Base-by-base conservation (phyloP, 2,888 invertebrate species). In the Aphidoletes aphidimyza region DNA sequence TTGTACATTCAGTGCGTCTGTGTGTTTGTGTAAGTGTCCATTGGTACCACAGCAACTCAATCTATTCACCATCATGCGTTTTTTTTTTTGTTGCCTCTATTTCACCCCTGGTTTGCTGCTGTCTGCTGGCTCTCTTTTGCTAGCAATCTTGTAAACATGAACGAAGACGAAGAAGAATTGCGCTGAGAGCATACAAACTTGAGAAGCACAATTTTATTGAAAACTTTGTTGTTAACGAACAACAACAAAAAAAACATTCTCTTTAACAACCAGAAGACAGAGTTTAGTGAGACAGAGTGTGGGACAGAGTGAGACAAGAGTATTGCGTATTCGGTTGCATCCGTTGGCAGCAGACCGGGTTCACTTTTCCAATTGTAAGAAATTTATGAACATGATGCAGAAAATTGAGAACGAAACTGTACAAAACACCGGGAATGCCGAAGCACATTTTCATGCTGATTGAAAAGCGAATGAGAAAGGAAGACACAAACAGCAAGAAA, bases 1-100 rank as follows among this genome's bases (percentile, higher is more conserved):
- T n/a, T n/a, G n/a, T n/a, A n/a, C n/a, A n/a, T n/a, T n/a, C n/a
- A n/a, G n/a, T n/a, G n/a, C n/a, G n/a, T 47, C 69, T 69, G 69
- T 69, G 30, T 14, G n/a, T 69, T 69, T 69, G 22, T 54, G 69
- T 34, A 69, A 30, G 69, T 69, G 69, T 69, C 2, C 17, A 3
- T 54, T 9, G 22, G 69, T n/a, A n/a, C 34, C 69, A 69, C 69
- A 30, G 69, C 69, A 26, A 69, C 30, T 69, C 69, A 69, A 69
- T 69, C 54, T 22, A 22, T 54, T n/a, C n/a, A 69, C 34, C 69
- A 69, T 69, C 69, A 69, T n/a, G n/a, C n/a, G n/a, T n/a, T n/a
- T n/a, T n/a, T n/a, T n/a, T n/a, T n/a, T n/a, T n/a, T n/a, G n/a
- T n/a, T n/a, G n/a, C n/a, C n/a, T n/a, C n/a, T n/a, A n/a, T n/a